Base-by-base conservation (phyloP, 2,113 vertebrate species). In the Cyphomyrus plagiostoma region DNA sequence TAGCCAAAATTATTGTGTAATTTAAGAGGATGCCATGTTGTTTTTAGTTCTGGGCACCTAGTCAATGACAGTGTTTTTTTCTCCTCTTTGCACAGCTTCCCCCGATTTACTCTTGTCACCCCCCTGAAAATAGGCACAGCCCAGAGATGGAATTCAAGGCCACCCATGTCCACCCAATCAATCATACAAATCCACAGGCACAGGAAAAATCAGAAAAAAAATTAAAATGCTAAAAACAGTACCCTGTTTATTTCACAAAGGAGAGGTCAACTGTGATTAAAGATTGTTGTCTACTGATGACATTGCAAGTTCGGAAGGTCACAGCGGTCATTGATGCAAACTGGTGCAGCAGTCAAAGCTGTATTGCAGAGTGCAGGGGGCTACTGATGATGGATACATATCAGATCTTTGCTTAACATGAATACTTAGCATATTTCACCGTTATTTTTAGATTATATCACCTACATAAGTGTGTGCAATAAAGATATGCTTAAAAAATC, bases 111-210 rank as follows among this genome's bases (percentile, higher is more conserved):
- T 70, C 13, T 70, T 30, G n/a, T 10, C n/a, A 26, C 10, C 62
- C n/a, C 62, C 62, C 62, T 30, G 62, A 70, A 70, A 30, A 70
- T 70, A 70, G 30, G 62, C 26, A 13, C 58, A 26, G 62, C n/a
- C 58, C 23, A 66, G 82, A 89, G 53, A 23, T 56, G 30, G 88
- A 35, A 26, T 26, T 66, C 88, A 83, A 58, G 88, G 88, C 56
- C 53, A 26, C 45, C 49, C 83, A 21, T 30, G n/a, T n/a, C 19
- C 15, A 85, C 35, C 84, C 46, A 52, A 35, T 48, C 8, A 48
- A 21, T 21, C 84, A 42, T n/a, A 70, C 56, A 87, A 17, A 46
- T 48, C n/a, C 46, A 66, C 46, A 62, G 19, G 56, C 0, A 74
- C 49, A 48, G 48, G 6, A 74, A 48, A 89, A 56, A 46, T 10